These are phyloP conservation scores for Nomada fabriciana DNA, from an alignment of 2,888 invertebrate species.

Conservation along the genomic window DNA sequence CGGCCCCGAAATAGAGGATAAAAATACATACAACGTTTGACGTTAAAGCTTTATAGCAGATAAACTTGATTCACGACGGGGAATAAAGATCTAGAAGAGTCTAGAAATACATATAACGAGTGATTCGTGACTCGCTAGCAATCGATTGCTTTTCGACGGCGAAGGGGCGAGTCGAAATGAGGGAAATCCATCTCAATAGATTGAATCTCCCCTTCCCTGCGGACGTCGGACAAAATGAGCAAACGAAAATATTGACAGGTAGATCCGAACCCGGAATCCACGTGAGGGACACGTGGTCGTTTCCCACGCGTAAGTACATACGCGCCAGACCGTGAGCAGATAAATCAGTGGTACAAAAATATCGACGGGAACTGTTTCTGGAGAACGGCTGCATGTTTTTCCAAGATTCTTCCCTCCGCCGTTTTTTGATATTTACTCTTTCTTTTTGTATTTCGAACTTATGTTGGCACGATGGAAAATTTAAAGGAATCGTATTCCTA, in stretches of 20 bases:
- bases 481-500: too few relatives aligned
- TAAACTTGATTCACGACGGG: conserved; percentile 4
- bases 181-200: conserved; percentile 15
- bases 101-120: not conserved
- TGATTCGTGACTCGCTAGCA: not conserved
- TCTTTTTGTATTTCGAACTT: not conserved
- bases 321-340: conserved; percentile 24
- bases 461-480: too few relatives aligned
- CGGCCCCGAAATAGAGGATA: not conserved
- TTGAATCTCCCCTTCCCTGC: not conserved
- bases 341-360: conserved; percentile 56
- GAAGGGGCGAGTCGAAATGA: not conserved
- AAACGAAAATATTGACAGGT: conserved; percentile 56
- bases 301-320: conserved; percentile 53
- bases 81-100: not conserved
- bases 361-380: conserved; percentile 13
- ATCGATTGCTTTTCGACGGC: conserved; percentile 8
- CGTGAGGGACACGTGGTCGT: conserved; percentile 51
- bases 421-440: not conserved
- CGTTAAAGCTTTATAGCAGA: not conserved
- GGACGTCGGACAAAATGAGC: conserved; percentile 22
- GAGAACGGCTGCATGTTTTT: not conserved
- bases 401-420: not conserved
- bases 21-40: not conserved
- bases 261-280: conserved; percentile 33